Percentiles rank a stretch among this genome's conserved stretches.
These are phyloP conservation scores for Ips typographus DNA, from an alignment of 1,140 invertebrate species.

Conservation along the genomic window DNA sequence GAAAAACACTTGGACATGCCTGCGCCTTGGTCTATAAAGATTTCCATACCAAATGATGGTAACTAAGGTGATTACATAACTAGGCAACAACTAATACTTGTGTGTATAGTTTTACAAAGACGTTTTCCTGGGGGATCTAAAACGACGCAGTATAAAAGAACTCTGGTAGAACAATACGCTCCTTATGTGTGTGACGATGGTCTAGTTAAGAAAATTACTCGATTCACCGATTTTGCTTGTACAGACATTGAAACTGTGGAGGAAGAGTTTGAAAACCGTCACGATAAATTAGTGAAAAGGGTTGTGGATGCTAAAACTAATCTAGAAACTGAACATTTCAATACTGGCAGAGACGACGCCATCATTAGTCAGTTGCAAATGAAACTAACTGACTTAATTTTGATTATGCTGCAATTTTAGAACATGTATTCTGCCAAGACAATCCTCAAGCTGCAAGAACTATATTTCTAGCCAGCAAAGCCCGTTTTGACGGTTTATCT, in stretches of 20 bases:
- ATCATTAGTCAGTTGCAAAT: conserved; percentile 54
- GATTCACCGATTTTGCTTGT: conserved; percentile 71
- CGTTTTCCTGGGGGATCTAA: conserved; percentile 75
- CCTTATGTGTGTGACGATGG: conserved; percentile 74
- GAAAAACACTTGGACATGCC: conserved; percentile 82
- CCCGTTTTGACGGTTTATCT: conserved; percentile 66
- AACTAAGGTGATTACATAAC: conserved; percentile 6
- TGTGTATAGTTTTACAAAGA: conserved; percentile 64
- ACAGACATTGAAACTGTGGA: conserved; percentile 57
- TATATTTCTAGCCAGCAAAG: conserved; percentile 69
- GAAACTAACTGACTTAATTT: neutral
- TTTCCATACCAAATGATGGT: conserved; percentile 69
- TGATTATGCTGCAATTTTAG: conserved; percentile 52
- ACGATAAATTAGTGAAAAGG: conserved; percentile 65
- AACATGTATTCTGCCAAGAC: conserved; percentile 60
- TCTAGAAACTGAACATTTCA: conserved; percentile 66
- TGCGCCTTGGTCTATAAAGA: conserved; percentile 71
- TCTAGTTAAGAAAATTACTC: conserved; percentile 66
- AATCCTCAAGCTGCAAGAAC: conserved; percentile 61
- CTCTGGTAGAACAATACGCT: conserved; percentile 73
- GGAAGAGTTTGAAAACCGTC: conserved; percentile 71
- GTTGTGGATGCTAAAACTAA: conserved; percentile 61
- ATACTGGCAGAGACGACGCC: conserved; percentile 67
- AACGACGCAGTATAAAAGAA: conserved; percentile 72
- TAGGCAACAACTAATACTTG: conserved; percentile 32